Evolutionary conservation across 2,113 vertebrate species (phyloP).

Genomic region (Psammodynastes pulverulentus): DNA sequence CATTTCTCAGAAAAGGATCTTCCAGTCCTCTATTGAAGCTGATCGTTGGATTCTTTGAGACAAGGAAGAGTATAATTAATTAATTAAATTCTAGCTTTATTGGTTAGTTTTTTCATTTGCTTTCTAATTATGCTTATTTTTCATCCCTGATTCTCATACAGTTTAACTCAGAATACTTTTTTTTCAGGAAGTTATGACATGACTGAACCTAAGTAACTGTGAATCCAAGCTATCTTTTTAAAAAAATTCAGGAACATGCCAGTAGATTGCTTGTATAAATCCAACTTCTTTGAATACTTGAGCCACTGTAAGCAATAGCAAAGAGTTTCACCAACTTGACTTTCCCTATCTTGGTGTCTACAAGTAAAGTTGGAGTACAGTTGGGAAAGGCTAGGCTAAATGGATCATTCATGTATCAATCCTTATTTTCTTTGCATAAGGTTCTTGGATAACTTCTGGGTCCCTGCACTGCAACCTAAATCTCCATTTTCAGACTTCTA

Average conservation of each 20-base stretch:
- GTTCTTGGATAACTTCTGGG: background rate
- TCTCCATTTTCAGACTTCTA: background rate
- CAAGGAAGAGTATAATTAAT: background rate
- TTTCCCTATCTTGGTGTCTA: background rate
- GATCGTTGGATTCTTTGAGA: background rate
- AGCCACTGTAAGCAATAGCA: background rate
- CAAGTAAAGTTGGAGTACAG: background rate
- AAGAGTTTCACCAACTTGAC: constrained; percentile 42
- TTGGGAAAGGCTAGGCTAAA: background rate
- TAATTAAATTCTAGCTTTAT: background rate
- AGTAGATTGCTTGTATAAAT: background rate
- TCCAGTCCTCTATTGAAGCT: background rate
- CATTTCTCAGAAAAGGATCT: background rate
- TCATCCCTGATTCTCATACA: background rate
- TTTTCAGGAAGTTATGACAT: background rate
- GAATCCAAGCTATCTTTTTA: background rate
- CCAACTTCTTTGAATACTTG: background rate
- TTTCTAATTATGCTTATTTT: background rate
- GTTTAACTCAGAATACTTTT: background rate
- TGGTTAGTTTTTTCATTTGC: background rate
- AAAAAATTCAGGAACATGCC: background rate
- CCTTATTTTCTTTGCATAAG: background rate
- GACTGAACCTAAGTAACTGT: background rate
- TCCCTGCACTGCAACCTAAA: background rate
- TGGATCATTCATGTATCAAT: background rate